Evolutionary conservation across 2,797 vertebrate species (phyloP), one percentile per base, ranked within the genome.

Genomic region (Siniperca undulata): DNA sequence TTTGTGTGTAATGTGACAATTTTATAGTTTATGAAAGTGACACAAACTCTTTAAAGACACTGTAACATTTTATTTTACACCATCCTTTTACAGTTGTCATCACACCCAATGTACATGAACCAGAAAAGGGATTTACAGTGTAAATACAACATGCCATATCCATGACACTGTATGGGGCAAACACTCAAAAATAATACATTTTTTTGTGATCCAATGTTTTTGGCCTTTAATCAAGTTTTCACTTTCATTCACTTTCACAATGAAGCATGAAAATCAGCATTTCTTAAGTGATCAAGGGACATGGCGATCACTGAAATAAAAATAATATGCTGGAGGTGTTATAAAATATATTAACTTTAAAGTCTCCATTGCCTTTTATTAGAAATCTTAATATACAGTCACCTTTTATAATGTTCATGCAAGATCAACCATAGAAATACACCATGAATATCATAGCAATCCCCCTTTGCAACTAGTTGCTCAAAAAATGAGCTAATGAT

Each of bases 391-490:
- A 77, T 82, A 30, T 64, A 87, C 77, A 83, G 34, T 77, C 27
- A 81, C 30, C 22, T 81, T 77, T 77, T 50, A 61, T 34, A 48
- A 67, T 86, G 64, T 73, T 83, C 87, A 92, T 92, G 86, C 82
- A 83, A 84, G 17, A 81, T 75, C 71, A 83, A 72, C 52, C 66
- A 86, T 27, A 83, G 82, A 91, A 82, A 87, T 85, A 80, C 67
- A 90, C 93, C 93, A 95, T 95, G 93, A 95, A 95, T 94, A 92
- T 95, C 93, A 95, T 94, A 95, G 93, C 67, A 87, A 86, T 87
- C 67, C 68, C 70, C 38, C 48, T 84, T 89, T 78, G 75, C 76
- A 92, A 81, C 62, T 78, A 55, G 34, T 76, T 87, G 89, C 91
- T 92, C 90, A 90, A 86, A 91, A 82, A 77, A 75, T 73, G 86